phyloP scores from a whole-genome alignment of 2,797 vertebrate genomes.

The Tiaroga cobitis region DNA sequence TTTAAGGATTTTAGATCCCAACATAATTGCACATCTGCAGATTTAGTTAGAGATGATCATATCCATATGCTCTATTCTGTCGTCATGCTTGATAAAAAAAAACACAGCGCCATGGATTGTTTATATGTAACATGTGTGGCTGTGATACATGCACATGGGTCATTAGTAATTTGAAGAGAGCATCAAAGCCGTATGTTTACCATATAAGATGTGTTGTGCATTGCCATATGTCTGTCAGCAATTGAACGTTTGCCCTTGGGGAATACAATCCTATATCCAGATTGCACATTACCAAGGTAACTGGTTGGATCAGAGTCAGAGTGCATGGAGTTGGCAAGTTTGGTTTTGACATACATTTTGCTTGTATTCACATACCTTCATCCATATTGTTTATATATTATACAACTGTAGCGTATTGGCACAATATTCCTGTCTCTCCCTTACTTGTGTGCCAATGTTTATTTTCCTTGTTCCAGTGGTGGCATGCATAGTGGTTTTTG shows the following conservation, averaged over 20 bases:
- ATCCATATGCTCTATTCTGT: conserved; percentile 1
- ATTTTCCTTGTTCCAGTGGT: not conserved
- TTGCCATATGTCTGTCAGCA: not conserved
- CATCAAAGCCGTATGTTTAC: not conserved
- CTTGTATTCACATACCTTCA: not conserved
- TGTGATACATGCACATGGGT: not conserved
- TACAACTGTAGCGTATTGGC: not conserved
- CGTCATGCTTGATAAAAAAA: not conserved
- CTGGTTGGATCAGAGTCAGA: not conserved
- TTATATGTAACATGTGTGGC: conserved; percentile 18
- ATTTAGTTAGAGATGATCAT: not conserved
- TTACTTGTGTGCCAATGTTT: not conserved
- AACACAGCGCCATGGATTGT: not conserved
- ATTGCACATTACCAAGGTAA: not conserved
- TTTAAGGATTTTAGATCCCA: not conserved
- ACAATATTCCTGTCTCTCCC: not conserved
- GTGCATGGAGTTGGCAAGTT: not conserved
- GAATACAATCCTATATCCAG: not conserved
- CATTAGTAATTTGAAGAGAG: not conserved
- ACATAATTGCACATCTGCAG: conserved; percentile 1
- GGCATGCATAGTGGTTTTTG: not conserved
- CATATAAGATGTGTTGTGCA: not conserved
- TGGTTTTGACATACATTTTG: not conserved
- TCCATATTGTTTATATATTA: not conserved
- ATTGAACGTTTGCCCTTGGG: not conserved